phyloP scores from a whole-genome alignment of 2,888 invertebrate species.

The Pandemis heparana region DNA sequence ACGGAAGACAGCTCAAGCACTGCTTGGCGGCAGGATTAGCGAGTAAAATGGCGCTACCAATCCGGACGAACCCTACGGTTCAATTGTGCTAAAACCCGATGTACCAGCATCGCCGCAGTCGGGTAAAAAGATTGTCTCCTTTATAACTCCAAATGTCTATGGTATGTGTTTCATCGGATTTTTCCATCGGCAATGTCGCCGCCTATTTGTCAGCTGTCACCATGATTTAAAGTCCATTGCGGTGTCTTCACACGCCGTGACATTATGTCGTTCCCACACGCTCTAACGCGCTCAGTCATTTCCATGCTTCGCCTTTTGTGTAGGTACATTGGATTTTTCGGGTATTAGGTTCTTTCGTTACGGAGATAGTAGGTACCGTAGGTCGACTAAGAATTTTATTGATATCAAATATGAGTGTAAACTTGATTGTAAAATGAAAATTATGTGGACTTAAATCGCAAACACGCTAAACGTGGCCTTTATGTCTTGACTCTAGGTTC shows the following conservation, averaged over 20 bases:
- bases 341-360: conserved; percentile 45
- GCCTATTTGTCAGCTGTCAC: conserved; percentile 32
- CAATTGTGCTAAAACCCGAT: too few species aligned
- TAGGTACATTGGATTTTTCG: conserved; percentile 75
- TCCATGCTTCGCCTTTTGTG: conserved; percentile 47
- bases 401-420: not conserved
- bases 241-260: conserved; percentile 20
- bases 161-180: conserved; percentile 35
- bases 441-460: not conserved
- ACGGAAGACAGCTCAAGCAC: too few species aligned
- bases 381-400: not conserved
- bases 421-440: not conserved
- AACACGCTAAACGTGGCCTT: too few species aligned
- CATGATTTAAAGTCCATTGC: conserved; percentile 36
- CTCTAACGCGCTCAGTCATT: conserved; percentile 53
- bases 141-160: conserved; percentile 8
- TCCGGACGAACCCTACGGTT: too few species aligned
- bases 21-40: too few species aligned
- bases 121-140: not conserved
- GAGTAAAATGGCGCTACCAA: too few species aligned
- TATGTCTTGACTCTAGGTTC: too few species aligned
- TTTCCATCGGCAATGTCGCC: conserved; percentile 30
- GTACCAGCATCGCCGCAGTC: too few species aligned
- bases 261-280: conserved; percentile 50
- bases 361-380: conserved; percentile 19